Conservation (phyloP, 2,888 invertebrate species). For the Apantesis nais region DNA sequence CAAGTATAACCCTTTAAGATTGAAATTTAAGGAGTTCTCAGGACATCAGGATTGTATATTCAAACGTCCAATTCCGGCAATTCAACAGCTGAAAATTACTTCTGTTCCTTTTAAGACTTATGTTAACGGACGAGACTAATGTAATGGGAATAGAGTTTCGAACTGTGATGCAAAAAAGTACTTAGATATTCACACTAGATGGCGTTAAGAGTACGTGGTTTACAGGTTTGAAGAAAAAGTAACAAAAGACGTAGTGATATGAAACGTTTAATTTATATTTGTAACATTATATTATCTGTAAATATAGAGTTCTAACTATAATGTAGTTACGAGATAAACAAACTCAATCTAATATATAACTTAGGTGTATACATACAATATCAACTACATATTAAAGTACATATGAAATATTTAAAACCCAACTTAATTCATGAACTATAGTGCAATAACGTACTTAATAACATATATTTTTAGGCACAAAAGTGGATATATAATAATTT, state of each 20-base stretch:
- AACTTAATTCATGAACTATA: slow-evolving; percentile 73
- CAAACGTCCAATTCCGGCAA: no score
- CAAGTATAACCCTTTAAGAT: no score
- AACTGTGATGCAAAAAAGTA: neutral
- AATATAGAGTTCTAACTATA: slow-evolving; percentile 84
- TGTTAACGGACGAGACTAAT: no score
- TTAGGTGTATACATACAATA: slow-evolving; percentile 71
- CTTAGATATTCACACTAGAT: slow-evolving; percentile 1
- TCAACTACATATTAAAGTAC: slow-evolving; percentile 71
- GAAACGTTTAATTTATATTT: slow-evolving; percentile 85
- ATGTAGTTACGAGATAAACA: slow-evolving; percentile 79
- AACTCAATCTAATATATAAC: slow-evolving; percentile 78
- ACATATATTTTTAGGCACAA: slow-evolving; percentile 79
- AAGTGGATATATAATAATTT: slow-evolving; percentile 72
- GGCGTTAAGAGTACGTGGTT: neutral
- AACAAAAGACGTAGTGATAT: slow-evolving; percentile 56
- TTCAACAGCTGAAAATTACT: no score
- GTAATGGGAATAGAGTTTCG: neutral
- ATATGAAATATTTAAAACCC: slow-evolving; percentile 71
- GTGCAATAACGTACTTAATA: slow-evolving; percentile 73
- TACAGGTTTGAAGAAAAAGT: neutral
- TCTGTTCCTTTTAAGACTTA: no score
- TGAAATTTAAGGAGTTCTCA: no score
- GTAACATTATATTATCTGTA: slow-evolving; percentile 86
- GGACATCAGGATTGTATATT: no score